phyloP scores from a whole-genome alignment of 2,797 vertebrate species.

The Taeniopygia guttata region DNA sequence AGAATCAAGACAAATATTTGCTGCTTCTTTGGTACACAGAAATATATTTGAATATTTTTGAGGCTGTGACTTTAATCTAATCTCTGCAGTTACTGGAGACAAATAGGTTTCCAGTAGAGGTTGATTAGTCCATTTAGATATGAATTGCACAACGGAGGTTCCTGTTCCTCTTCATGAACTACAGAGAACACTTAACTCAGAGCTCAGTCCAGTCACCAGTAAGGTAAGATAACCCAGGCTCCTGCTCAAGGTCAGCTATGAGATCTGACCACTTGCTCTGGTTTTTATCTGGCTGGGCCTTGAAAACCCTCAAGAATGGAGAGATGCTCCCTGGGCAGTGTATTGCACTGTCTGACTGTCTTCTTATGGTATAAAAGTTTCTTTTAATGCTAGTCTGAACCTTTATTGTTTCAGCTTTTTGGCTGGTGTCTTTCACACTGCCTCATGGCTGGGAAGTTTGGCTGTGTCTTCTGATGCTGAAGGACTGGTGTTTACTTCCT shows the following conservation, averaged over 20 bases:
- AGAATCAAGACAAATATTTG: conserved; percentile 4
- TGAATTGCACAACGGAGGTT: neutral
- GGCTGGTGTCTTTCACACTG: neutral
- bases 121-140: neutral
- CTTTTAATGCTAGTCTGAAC: neutral
- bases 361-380: neutral
- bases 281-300: neutral
- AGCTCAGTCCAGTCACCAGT: neutral
- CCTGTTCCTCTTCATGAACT: neutral
- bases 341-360: neutral
- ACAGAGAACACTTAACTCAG: neutral
- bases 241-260: neutral
- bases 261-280: neutral
- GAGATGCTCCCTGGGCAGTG: neutral
- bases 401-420: neutral
- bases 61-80: neutral
- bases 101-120: neutral
- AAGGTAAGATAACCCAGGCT: neutral
- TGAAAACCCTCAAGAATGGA: neutral
- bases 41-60: neutral
- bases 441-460: neutral
- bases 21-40: neutral
- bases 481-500: neutral
- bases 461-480: neutral
- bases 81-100: neutral